Evolutionary conservation across 2,888 invertebrate species (phyloP), one percentile per base, ranked within the genome.

Genomic region (Cosmia pyralina): DNA sequence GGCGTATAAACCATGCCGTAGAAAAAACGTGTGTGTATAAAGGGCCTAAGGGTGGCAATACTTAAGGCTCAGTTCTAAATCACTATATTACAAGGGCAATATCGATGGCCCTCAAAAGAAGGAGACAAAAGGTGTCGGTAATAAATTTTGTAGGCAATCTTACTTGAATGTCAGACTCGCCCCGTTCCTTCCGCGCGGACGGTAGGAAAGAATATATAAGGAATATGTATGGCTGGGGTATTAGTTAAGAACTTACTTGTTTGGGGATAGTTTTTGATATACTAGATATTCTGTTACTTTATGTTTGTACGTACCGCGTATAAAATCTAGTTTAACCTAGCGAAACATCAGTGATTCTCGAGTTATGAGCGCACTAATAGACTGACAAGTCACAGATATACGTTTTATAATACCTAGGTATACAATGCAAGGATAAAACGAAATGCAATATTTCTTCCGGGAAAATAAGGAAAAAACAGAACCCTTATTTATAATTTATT

Each of bases 71-170:
- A 75, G 64, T 70, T 75, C 74, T 79, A 79, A 84, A 79, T 81
- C 79, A 79, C 82, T 86, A 72, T 74, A 86, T 72, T 82, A 86
- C 71, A 77, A 68, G 74, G 50, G 58, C 73, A 85, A 86, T 86
- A 85, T 86, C 59, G 85, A 77, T 38, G 85, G 55, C 53, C 66
- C 71, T 86, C 79, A 79, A 84, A 84, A 81, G 72, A 73, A 68
- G 60, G 71, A 84, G 85, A 78, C 84, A 87, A 81, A 74, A 82
- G 73, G 75, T 69, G 69, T 57, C 75, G 44, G 71, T 74, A 78
- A 83, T 85, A 85, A 87, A 87, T 85, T 87, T 70, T 79, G 72
- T 78, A 72, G 64, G 87, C 85, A 83, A 83, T 85, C 73, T 85
- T 59, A 75, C 76, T 75, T 74, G 77, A 72, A 86, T 75, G 77